Conservation (phyloP, 2,113 vertebrate species). For the Podarcis raffonei region DNA sequence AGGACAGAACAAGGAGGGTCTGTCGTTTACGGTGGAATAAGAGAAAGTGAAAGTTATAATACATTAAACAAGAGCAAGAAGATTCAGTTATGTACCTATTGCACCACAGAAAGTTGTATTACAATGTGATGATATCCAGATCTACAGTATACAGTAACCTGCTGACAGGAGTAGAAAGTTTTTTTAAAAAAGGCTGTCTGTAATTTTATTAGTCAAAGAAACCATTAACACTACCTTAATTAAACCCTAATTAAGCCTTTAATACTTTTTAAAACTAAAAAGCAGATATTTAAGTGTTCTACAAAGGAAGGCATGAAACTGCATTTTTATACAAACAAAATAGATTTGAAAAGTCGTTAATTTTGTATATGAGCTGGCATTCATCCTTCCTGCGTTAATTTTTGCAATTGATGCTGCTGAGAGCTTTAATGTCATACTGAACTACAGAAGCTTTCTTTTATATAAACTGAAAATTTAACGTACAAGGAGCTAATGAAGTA, state of each 20-base stretch:
- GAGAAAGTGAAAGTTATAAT: neutral
- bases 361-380: neutral
- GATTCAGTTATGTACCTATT: neutral
- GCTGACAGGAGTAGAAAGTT: neutral
- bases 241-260: neutral
- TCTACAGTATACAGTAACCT: too few relatives aligned
- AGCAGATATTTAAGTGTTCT: slow-evolving; percentile 6
- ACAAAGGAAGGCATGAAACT: neutral
- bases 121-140: neutral
- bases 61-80: neutral
- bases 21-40: neutral
- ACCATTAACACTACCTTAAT: neutral
- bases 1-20: neutral
- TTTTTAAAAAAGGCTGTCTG: neutral
- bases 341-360: slow-evolving; percentile 8
- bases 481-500: slow-evolving; percentile 7
- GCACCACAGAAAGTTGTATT: neutral
- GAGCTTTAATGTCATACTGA: slow-evolving; percentile 31
- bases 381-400: slow-evolving; percentile 43
- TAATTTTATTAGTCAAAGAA: neutral
- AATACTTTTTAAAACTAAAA: neutral
- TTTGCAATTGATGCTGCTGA: slow-evolving; percentile 32
- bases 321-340: neutral
- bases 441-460: slow-evolving; percentile 29
- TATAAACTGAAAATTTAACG: slow-evolving; percentile 9